These are phyloP conservation scores for Axinella damicornis DNA, from an alignment of 37 sponge, comb jelly and placozoan genomes.

Conservation along the genomic window DNA sequence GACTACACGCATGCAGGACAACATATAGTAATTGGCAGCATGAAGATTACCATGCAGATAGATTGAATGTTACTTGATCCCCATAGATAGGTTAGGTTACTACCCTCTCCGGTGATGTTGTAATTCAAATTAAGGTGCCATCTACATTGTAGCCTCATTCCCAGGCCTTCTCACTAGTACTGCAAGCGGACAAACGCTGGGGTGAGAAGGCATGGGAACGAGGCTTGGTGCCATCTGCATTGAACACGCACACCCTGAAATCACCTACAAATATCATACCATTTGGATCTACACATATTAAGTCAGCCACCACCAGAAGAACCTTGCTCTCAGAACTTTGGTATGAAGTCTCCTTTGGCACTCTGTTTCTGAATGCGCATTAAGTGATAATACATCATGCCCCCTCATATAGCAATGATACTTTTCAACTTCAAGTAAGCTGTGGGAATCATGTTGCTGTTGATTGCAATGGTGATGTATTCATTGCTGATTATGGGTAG, in stretches of 20 bases:
- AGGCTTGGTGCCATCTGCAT: too few species aligned
- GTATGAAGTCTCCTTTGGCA: constrained; percentile 14
- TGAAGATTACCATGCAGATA: constrained; percentile 41
- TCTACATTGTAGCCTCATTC: too few species aligned
- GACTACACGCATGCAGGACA: constrained; percentile 3
- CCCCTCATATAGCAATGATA: constrained; percentile 34
- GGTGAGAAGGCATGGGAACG: too few species aligned
- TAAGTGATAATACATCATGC: constrained; percentile 27
- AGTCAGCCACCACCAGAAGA: constrained; percentile 16
- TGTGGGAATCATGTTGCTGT: too few species aligned
- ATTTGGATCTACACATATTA: constrained; percentile 21
- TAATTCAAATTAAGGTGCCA: constrained; percentile 23
- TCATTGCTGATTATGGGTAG: neutral
- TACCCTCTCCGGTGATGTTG: constrained; percentile 11
- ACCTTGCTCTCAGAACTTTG: constrained; percentile 38
- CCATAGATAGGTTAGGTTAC: constrained; percentile 26
- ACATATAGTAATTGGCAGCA: constrained; percentile 43
- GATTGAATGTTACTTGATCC: constrained; percentile 53
- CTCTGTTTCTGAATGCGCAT: constrained; percentile 30
- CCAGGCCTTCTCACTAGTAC: too few species aligned
- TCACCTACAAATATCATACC: constrained; percentile 45
- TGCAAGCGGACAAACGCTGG: too few species aligned
- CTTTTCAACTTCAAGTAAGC: constrained; percentile 21
- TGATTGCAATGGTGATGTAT: constrained; percentile 12
- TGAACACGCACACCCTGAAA: constrained; percentile 17